Percentiles rank a stretch among this genome's conserved stretches.
phyloP scores from a whole-genome alignment of 2,888 invertebrate genomes.

The Parnassius orleans region DNA sequence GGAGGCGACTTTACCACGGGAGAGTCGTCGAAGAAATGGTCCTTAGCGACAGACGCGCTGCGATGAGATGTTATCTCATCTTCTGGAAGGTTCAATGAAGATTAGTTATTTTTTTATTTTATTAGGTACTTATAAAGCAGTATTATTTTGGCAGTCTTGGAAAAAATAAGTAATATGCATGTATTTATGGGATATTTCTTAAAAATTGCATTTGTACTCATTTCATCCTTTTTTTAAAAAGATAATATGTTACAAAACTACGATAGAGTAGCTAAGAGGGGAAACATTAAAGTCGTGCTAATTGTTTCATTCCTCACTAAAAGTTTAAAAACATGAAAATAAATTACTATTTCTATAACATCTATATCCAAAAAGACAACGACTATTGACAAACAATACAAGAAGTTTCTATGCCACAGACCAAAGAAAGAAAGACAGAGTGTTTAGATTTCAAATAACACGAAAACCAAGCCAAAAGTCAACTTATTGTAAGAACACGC shows the following conservation, averaged over 20 bases:
- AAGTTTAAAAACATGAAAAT: background rate
- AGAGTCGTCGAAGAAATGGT: constrained; percentile 77
- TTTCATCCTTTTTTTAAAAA: too few relatives aligned
- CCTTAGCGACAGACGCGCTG: constrained; percentile 76
- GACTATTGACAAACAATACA: constrained; percentile 9
- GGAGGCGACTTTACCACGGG: constrained; percentile 94
- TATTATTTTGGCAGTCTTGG: too few relatives aligned
- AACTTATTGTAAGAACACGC: too few relatives aligned
- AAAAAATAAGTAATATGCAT: too few relatives aligned
- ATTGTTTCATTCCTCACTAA: constrained; percentile 1
- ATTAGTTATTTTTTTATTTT: background rate
- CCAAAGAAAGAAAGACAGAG: too few relatives aligned
- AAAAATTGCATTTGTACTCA: too few relatives aligned
- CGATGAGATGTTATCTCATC: constrained; percentile 72
- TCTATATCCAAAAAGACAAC: constrained; percentile 11
- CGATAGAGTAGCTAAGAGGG: too few relatives aligned
- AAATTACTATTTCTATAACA: constrained; percentile 10
- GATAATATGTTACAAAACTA: too few relatives aligned
- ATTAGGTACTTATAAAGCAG: too few relatives aligned
- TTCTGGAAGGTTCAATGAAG: constrained; percentile 49
- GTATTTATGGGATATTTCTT: too few relatives aligned
- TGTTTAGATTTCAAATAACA: too few relatives aligned
- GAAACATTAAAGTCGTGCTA: background rate
- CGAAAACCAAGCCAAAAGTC: too few relatives aligned
- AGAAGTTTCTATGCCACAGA: constrained; percentile 4